These are phyloP conservation scores for Pipa parva DNA, from an alignment of 2,113 vertebrate species.

Conservation along the genomic window DNA sequence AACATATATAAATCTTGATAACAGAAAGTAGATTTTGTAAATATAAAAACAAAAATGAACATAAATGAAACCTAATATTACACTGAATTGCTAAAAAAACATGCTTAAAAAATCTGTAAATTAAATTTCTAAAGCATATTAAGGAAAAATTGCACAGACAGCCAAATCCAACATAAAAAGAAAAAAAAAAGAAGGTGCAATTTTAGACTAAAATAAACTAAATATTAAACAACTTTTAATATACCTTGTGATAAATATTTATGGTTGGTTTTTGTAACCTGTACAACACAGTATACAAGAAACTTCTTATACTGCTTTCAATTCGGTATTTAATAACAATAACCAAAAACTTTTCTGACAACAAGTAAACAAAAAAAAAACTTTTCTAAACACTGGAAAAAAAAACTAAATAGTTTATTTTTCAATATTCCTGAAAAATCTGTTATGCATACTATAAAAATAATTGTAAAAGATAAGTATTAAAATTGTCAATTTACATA, in stretches of 20 bases:
- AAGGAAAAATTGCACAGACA: constrained; percentile 31
- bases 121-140: constrained; percentile 53
- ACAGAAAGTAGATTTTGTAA: constrained; percentile 4
- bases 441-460: constrained; percentile 21
- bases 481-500: neutral
- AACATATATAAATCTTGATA: neutral
- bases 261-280: constrained; percentile 32
- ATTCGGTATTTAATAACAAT: no score
- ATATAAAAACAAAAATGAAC: constrained; percentile 40
- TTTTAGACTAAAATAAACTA: constrained; percentile 35
- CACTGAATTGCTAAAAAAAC: constrained; percentile 66
- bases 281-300: neutral
- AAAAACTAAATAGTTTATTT: constrained; percentile 26
- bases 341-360: no score
- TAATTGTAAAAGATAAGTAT: constrained; percentile 8
- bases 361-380: constrained; percentile 2
- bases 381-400: neutral
- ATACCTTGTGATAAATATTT: constrained; percentile 11
- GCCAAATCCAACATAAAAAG: constrained; percentile 51
- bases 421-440: constrained; percentile 11
- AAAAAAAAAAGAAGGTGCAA: constrained; percentile 57
- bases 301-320: neutral
- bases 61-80: constrained; percentile 54
- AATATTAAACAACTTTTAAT: neutral
- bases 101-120: constrained; percentile 56